A percentile compares a stretch with the other conserved stretches of the same genome.
phyloP scores from a whole-genome alignment of 1,140 invertebrate genomes.

The Leptinotarsa texana region DNA sequence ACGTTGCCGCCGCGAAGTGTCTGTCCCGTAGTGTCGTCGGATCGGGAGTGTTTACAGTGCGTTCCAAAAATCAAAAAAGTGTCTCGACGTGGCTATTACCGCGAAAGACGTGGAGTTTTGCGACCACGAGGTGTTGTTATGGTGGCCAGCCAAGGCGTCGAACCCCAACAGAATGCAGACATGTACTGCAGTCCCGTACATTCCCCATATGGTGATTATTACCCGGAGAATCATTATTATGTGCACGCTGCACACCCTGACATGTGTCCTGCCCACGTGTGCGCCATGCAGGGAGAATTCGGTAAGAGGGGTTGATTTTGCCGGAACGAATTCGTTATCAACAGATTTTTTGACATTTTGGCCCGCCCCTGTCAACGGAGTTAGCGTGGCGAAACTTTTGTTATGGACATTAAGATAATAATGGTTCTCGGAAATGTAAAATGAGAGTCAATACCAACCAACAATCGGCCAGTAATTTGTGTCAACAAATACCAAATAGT shows the following conservation, averaged over 20 bases:
- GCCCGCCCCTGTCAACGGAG: too few relatives aligned
- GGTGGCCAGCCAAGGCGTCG: constrained; percentile 54
- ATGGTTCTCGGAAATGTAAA: too few relatives aligned
- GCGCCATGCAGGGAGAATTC: constrained; percentile 51
- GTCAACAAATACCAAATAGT: too few relatives aligned
- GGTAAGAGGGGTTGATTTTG: not conserved
- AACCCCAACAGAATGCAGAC: constrained; percentile 49
- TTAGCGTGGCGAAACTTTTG: too few relatives aligned
- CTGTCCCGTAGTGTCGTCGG: constrained; percentile 17
- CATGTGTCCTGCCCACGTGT: constrained; percentile 48
- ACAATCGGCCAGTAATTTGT: too few relatives aligned
- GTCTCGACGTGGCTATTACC: constrained; percentile 36
- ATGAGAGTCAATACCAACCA: too few relatives aligned
- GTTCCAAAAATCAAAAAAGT: constrained; percentile 36
- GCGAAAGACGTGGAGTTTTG: constrained; percentile 25
- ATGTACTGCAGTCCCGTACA: constrained; percentile 50
- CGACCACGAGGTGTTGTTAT: constrained; percentile 42
- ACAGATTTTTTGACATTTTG: too few relatives aligned
- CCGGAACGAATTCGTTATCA: too few relatives aligned
- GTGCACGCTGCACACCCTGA: constrained; percentile 43
- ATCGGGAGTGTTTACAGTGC: constrained; percentile 28
- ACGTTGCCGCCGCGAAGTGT: constrained; percentile 16
- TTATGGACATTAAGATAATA: too few relatives aligned
- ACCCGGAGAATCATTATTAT: constrained; percentile 49
- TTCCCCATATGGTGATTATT: constrained; percentile 52